phyloP scores from a whole-genome alignment of 2,113 vertebrate genomes.

The Bucco capensis region DNA sequence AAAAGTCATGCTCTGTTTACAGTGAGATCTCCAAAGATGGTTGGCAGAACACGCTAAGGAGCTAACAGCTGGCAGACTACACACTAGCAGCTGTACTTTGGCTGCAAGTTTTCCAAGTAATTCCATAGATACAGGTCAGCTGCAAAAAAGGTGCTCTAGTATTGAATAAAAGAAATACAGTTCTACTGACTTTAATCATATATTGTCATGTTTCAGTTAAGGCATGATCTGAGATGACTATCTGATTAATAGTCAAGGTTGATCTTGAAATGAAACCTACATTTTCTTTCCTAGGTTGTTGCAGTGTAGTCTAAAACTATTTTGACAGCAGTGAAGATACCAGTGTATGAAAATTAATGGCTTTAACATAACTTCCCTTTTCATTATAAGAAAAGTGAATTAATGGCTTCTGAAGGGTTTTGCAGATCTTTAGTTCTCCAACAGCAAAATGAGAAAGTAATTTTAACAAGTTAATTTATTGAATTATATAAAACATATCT shows the following conservation, averaged over 20 bases:
- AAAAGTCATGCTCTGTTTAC: rapidly evolving
- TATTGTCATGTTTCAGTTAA: not conserved
- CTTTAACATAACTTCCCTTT: not conserved
- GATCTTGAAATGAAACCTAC: not conserved
- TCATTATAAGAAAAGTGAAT: not conserved
- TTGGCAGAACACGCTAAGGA: not conserved
- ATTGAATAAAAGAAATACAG: not conserved
- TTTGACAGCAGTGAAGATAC: not conserved
- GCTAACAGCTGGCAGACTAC: not conserved
- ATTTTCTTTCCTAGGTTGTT: not conserved
- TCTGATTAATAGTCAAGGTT: not conserved
- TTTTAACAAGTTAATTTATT: not conserved
- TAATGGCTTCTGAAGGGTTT: not conserved
- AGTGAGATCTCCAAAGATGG: not conserved
- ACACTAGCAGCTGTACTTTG: not conserved
- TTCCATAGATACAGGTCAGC: not conserved
- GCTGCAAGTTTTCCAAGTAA: not conserved
- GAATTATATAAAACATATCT: not conserved
- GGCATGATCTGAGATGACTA: not conserved
- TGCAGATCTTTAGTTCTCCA: not conserved
- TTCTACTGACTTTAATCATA: not conserved
- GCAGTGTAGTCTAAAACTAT: not conserved
- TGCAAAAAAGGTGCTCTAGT: not conserved
- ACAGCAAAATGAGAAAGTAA: not conserved
- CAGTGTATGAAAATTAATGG: not conserved